Evolutionary conservation across 1,140 invertebrate genomes (phyloP), one percentile per base, ranked within the genome.

Genomic region (Tetraneura akinire): DNA sequence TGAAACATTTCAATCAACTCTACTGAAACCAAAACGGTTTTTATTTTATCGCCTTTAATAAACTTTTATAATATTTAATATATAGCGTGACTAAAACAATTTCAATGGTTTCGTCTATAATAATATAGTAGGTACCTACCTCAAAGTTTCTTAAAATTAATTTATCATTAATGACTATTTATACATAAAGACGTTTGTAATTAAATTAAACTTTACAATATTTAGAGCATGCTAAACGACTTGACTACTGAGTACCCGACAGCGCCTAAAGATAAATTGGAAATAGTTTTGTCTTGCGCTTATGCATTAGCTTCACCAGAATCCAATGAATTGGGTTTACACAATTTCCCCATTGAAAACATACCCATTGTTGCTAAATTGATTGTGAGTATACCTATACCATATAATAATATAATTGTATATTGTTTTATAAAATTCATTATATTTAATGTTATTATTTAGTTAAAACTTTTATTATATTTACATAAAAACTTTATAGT

Each of bases 331-430:
- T 85, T 95, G 37, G 91, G 90, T 71, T 86, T 98, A 53, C 95
- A 95, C 0, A 95, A 97, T 87, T 97, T 98, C 86, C 96, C 97
- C 0, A 84, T 97, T 1, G 94, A 97, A 83, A 96, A 92, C 87
- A 84, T 98, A 18, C 84, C 86, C 1, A 85, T 87, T 9, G 89
- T 90, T 26, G 91, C 91, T 0, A 85, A 88, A 83, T 91, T 98
- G 83, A 84, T 97, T 89, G 94, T 96, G 88, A 87, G 84, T 82
- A 74, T 37, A 37, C 8, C 8, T 37, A 37, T 37, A 37, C 32
- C 8, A 37, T 37, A 37, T 4, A 4, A 37, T 37, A 37, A 37
- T 37, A 37, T 37, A 8, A 37, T 37, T 37, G 8, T 37, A 37
- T 37, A 4, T 37, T 37, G 8, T 37, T 8, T 37, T 37, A 37